A percentile compares a stretch with the other conserved stretches of the same genome.
Conservation (phyloP, 1,140 invertebrate species). For the Tetramorium alpestre region DNA sequence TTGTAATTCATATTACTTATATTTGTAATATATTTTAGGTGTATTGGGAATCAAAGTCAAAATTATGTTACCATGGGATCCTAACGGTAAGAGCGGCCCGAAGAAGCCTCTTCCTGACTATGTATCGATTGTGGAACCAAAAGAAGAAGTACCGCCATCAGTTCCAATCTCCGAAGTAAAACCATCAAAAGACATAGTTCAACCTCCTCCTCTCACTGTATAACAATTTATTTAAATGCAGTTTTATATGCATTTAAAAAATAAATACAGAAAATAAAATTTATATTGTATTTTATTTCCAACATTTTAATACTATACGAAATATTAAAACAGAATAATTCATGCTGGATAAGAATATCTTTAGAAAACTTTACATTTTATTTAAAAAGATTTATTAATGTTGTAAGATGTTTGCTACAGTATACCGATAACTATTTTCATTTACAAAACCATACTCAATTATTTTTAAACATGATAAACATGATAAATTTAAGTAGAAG, state of each 20-base stretch:
- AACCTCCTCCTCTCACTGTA: constrained; percentile 70
- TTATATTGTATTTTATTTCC: background rate
- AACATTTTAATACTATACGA: background rate
- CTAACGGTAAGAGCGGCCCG: constrained; percentile 98
- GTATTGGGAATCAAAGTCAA: constrained; percentile 98
- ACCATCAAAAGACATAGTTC: constrained; percentile 83
- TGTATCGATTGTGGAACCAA: constrained; percentile 97
- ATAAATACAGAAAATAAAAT: constrained; percentile 59
- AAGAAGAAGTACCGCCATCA: constrained; percentile 91
- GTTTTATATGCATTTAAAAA: constrained; percentile 42
- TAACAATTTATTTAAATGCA: constrained; percentile 62
- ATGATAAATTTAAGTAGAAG: background rate
- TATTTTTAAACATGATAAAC: constrained; percentile 7
- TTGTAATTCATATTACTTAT: constrained; percentile 4
- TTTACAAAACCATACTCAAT: constrained; percentile 28
- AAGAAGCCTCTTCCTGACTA: constrained; percentile 99
- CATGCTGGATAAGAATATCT: background rate
- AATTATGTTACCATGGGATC: constrained; percentile 99
- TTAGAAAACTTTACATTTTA: constrained; percentile 36
- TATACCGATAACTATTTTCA: constrained; percentile 25
- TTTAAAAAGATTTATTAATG: constrained; percentile 51
- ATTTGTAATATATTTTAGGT: constrained; percentile 76
- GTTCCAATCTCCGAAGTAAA: constrained; percentile 89
- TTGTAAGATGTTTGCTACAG: background rate
- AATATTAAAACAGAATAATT: background rate